Evolutionary conservation across 2,888 invertebrate species (phyloP).

Genomic region (Nomada ferruginata): DNA sequence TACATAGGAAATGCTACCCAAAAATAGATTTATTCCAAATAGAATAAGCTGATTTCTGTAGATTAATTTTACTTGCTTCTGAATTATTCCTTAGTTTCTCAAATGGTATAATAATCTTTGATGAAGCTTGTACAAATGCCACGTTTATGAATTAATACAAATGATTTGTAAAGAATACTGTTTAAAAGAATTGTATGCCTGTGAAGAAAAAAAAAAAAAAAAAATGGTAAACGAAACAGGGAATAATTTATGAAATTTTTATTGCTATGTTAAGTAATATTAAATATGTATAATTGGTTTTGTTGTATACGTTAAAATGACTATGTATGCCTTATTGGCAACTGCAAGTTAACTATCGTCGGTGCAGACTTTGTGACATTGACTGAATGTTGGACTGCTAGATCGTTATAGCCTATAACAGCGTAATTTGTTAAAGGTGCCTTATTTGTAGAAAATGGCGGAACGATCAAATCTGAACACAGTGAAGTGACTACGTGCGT

Average conservation of each 20-base stretch:
- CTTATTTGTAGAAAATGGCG: constrained; percentile 80
- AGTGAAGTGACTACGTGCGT: constrained; percentile 77
- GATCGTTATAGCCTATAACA: constrained; percentile 78
- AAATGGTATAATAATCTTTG: constrained; percentile 22
- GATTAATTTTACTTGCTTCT: constrained; percentile 57
- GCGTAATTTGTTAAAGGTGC: constrained; percentile 84
- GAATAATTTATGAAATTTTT: constrained; percentile 70
- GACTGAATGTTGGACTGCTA: constrained; percentile 76
- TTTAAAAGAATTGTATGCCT: constrained; percentile 47
- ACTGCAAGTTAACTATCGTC: constrained; percentile 75
- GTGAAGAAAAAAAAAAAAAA: constrained; percentile 22
- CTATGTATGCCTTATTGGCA: constrained; percentile 77
- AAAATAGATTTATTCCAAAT: constrained; percentile 60
- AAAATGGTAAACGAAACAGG: constrained; percentile 56
- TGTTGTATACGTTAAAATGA: constrained; percentile 67
- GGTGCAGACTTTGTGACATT: constrained; percentile 74
- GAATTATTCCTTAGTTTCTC: constrained; percentile 69
- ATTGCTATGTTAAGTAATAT: constrained; percentile 67
- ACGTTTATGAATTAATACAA: constrained; percentile 29
- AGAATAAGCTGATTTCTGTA: constrained; percentile 61
- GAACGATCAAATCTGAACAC: constrained; percentile 72
- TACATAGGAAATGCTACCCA: constrained; percentile 59
- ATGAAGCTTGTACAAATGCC: constrained; percentile 40
- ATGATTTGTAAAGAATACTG: constrained; percentile 32
- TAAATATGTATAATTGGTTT: constrained; percentile 67